phyloP scores from a whole-genome alignment of 2,888 invertebrate species.

The Phortica okadai region DNA sequence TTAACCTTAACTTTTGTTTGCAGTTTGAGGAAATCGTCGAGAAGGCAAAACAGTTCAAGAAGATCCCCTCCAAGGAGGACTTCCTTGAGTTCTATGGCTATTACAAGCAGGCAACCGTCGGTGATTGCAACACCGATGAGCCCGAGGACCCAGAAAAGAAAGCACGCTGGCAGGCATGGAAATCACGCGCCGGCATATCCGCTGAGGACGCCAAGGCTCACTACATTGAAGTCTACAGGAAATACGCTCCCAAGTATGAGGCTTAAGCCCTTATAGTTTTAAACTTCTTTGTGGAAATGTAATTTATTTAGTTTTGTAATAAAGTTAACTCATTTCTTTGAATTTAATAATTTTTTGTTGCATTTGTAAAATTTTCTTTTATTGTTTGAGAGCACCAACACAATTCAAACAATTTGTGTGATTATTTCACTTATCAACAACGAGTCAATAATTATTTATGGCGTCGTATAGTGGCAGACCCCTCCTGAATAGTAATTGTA shows the following conservation, averaged over 20 bases:
- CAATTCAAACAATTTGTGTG: neutral
- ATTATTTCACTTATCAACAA: slow-evolving; percentile 5
- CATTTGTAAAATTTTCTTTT: slow-evolving; percentile 36
- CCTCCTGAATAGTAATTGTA: neutral
- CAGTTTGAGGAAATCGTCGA: slow-evolving; percentile 87
- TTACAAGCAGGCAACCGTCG: slow-evolving; percentile 89
- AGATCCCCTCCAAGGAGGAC: slow-evolving; percentile 86
- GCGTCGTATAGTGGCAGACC: neutral
- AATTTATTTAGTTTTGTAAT: slow-evolving; percentile 59
- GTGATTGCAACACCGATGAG: slow-evolving; percentile 88
- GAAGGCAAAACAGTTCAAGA: slow-evolving; percentile 84
- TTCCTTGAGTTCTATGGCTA: slow-evolving; percentile 88
- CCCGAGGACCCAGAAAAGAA: slow-evolving; percentile 94
- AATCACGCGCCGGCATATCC: slow-evolving; percentile 85
- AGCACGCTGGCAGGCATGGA: slow-evolving; percentile 96
- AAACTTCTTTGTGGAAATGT: slow-evolving; percentile 7
- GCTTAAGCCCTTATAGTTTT: neutral
- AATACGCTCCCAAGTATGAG: slow-evolving; percentile 78
- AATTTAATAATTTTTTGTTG: slow-evolving; percentile 22
- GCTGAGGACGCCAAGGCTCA: slow-evolving; percentile 88
- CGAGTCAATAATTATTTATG: slow-evolving; percentile 6
- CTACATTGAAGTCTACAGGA: slow-evolving; percentile 85
- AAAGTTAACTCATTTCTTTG: slow-evolving; percentile 48
- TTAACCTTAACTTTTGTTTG: neutral
- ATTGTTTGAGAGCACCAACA: slow-evolving; percentile 27